These are phyloP conservation scores for Amazona guildingii DNA, from an alignment of 2,113 vertebrate species.

Conservation along the genomic window DNA sequence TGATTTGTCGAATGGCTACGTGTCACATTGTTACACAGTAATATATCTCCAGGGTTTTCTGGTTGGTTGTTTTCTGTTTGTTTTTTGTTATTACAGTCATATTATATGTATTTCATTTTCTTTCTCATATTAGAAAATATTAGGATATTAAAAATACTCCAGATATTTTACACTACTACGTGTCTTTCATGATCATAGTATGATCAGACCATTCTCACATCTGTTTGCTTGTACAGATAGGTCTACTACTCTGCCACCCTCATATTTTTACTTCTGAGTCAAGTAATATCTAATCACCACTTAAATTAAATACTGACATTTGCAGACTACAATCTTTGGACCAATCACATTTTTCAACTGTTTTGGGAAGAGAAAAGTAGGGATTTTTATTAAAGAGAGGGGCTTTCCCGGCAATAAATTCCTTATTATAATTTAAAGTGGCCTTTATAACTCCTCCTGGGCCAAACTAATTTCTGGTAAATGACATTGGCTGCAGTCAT, in stretches of 20 bases:
- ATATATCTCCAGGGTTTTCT: not conserved
- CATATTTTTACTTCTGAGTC: not conserved
- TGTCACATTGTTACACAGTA: not conserved
- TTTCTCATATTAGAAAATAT: not conserved
- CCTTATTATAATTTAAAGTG: not conserved
- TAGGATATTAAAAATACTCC: not conserved
- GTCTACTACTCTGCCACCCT: not conserved
- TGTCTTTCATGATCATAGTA: not conserved
- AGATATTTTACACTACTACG: not conserved
- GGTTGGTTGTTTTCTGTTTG: not conserved
- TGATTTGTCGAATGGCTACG: not conserved
- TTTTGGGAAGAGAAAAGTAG: not conserved
- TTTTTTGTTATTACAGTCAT: not conserved
- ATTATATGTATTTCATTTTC: not conserved
- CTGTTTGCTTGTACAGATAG: not conserved
- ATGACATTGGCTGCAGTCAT: not conserved
- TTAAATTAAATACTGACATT: not conserved
- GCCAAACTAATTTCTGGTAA: constrained; percentile 39
- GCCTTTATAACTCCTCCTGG: not conserved
- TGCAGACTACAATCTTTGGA: not conserved
- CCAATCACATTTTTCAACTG: not conserved
- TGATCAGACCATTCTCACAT: not conserved
- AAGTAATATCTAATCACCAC: not conserved
- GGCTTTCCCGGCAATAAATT: not conserved
- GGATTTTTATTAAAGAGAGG: not conserved